Base-by-base conservation (phyloP, 2,888 invertebrate species). In the Cyclophora punctaria region DNA sequence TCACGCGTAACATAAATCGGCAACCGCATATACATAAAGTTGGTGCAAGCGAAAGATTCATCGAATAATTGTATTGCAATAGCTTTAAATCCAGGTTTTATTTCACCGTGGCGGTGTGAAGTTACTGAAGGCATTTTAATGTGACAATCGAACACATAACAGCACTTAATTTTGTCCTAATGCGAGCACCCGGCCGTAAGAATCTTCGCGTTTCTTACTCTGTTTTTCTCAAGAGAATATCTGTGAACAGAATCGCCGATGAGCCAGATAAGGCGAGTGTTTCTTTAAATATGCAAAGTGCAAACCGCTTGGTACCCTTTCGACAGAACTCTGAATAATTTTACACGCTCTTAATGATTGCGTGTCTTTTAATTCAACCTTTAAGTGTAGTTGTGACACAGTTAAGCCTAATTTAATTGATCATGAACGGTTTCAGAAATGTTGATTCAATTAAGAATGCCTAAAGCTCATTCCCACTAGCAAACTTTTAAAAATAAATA, bases 131-230 rank as follows among this genome's bases (percentile, higher is more conserved):
- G 84, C 75, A 86, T 87, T 87, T 88, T 86, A 88, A 87, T 82
- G 85, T 83, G 85, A 81, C 84, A 80, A 66, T 62, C 63, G 75
- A 75, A 85, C 87, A 86, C 80, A 87, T 85, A 84, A 86, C 80
- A 71, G 81, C 86, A 88, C 88, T 88, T 86, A 87, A 87, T 86
- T 84, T 85, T 80, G 80, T 78, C 83, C 86, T 86, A 85, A 88
- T 83, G 82, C 78, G 83, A 76, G 70, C 72, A 70, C 64, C 66
- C 58, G 70, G 66, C 71, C 69, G 69, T 71, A 80, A 77, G 81
- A 80, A 80, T 84, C 78, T 70, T 63, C 64, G 63, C 57, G 70
- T 75, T 73, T 68, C 64, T 67, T 72, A 66, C 72, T 75, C 72
- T 71, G 75, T 81, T 85, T 85, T 80, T 80, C 79, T 73, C 71